Percentiles rank a stretch among this genome's conserved stretches.
phyloP scores from a whole-genome alignment of 2,888 invertebrate species.

The Zaprionus lineosus region DNA sequence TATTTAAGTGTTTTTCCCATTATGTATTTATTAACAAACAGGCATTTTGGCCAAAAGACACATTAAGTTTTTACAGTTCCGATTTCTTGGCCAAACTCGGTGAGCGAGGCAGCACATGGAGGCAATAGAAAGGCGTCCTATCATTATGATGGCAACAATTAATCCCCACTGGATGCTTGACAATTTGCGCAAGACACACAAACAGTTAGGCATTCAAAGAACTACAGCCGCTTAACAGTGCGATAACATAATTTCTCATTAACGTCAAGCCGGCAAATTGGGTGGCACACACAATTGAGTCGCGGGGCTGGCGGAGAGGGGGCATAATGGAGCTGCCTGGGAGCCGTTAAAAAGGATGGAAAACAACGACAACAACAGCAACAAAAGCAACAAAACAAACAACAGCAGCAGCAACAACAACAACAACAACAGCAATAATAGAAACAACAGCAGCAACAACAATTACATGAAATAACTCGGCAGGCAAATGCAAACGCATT shows the following conservation, averaged over 20 bases:
- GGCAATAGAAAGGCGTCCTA: neutral
- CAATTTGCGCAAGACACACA: slow-evolving; percentile 22
- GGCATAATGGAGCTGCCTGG: neutral
- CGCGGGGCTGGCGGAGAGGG: slow-evolving; percentile 15
- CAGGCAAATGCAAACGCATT: slow-evolving; percentile 38
- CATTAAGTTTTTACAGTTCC: slow-evolving; percentile 20
- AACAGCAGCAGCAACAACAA: slow-evolving; percentile 10
- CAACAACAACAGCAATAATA: slow-evolving; percentile 5
- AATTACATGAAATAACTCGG: too few relatives aligned
- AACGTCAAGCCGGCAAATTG: slow-evolving; percentile 59
- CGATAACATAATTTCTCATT: slow-evolving; percentile 77
- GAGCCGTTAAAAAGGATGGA: neutral
- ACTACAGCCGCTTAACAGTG: slow-evolving; percentile 58
- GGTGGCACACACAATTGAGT: slow-evolving; percentile 48
- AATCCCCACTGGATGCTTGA: slow-evolving; percentile 30
- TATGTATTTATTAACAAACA: slow-evolving; percentile 39
- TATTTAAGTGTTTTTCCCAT: slow-evolving; percentile 44
- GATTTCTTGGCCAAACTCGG: too few relatives aligned
- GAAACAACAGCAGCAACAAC: slow-evolving; percentile 14
- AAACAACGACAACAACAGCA: neutral
- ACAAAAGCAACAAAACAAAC: slow-evolving; percentile 1
- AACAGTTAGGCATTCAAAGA: slow-evolving; percentile 1
- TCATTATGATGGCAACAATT: slow-evolving; percentile 42
- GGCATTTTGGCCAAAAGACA: slow-evolving; percentile 15
- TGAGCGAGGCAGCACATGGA: too few relatives aligned